Percentiles rank a stretch among this genome's conserved stretches.
These are phyloP conservation scores for Acanthosepion esculentum DNA, from an alignment of 2,888 invertebrate species.

Conservation along the genomic window DNA sequence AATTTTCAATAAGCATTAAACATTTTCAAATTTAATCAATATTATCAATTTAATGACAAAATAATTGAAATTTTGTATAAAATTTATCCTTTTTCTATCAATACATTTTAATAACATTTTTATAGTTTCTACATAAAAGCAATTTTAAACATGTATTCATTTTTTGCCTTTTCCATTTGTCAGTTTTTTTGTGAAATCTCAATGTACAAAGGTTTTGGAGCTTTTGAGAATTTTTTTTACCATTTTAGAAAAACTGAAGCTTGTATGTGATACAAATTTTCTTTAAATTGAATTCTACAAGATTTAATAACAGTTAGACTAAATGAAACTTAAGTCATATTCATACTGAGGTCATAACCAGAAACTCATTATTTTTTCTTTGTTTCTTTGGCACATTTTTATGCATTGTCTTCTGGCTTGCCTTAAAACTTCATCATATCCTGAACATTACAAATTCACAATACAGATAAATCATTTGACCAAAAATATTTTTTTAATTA, in stretches of 20 bases:
- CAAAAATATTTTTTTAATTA: slow-evolving; percentile 4
- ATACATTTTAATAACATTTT: neutral
- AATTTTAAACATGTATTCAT: neutral
- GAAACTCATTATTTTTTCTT: neutral
- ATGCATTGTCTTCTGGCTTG: neutral
- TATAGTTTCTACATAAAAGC: neutral
- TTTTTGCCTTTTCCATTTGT: neutral
- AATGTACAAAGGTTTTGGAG: neutral
- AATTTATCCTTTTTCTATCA: no score
- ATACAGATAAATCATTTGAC: neutral
- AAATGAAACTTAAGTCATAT: neutral
- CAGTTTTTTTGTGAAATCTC: neutral
- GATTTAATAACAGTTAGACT: neutral
- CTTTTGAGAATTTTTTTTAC: neutral
- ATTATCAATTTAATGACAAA: no score
- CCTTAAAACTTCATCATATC: neutral
- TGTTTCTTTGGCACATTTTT: neutral
- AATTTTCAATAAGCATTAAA: no score
- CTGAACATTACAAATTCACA: neutral
- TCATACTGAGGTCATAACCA: neutral
- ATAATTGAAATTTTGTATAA: no score
- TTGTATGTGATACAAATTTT: neutral
- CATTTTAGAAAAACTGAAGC: neutral
- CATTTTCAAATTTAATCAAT: no score
- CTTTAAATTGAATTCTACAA: neutral